phyloP scores from a whole-genome alignment of 2,113 vertebrate genomes.

The Nicator chloris region DNA sequence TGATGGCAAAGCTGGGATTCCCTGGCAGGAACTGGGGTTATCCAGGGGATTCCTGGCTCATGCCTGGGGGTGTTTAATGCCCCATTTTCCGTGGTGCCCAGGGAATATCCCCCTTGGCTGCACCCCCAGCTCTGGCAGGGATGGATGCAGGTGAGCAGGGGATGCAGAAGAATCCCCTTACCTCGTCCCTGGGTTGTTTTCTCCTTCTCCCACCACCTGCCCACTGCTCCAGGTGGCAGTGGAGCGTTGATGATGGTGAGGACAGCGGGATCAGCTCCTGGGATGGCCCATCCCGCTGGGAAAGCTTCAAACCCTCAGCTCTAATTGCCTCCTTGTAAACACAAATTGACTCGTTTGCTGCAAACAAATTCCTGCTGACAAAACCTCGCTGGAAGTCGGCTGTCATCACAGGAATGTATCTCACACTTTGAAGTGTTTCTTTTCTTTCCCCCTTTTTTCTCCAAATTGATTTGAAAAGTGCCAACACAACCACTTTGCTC shows the following conservation, averaged over 20 bases:
- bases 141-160: background rate
- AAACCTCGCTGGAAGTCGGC: background rate
- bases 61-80: background rate
- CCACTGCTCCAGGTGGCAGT: background rate
- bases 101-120: background rate
- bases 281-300: background rate
- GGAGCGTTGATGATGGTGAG: background rate
- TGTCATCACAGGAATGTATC: background rate
- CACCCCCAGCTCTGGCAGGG: background rate
- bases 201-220: background rate
- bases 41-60: background rate
- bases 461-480: background rate
- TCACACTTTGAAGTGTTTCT: background rate
- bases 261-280: accelerated
- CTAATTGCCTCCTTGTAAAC: background rate
- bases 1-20: background rate
- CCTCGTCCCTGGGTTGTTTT: background rate
- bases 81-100: accelerated
- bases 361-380: background rate
- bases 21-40: background rate
- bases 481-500: background rate
- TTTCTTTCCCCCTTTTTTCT: background rate
- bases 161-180: background rate
- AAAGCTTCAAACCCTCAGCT: background rate
- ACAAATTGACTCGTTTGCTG: background rate